Base-by-base conservation (phyloP, 2,113 vertebrate genomes). In the Phoenicopterus ruber region DNA sequence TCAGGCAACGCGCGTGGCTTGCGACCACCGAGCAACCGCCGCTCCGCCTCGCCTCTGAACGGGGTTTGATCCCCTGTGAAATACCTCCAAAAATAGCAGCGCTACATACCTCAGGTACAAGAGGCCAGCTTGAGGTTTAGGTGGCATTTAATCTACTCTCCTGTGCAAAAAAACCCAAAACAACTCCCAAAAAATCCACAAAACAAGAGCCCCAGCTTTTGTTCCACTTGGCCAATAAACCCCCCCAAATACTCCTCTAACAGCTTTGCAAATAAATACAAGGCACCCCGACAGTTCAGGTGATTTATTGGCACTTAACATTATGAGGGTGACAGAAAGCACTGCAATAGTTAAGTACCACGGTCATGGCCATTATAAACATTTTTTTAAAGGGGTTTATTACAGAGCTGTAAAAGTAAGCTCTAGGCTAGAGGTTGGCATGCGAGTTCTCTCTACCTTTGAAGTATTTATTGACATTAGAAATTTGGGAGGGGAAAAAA, bases 281-380 rank as follows among this genome's bases (percentile, higher is more conserved):
- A 59, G 42, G 80, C 84, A 83, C 63, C 40, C 46, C 0, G 13
- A 96, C 85, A 93, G 76, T 38, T 62, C 67, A 82, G 86, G 63
- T 97, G 95, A 97, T 96, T 97, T 96, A 97, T 89, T 90, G 81
- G 88, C 78, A 88, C 87, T 95, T 88, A 85, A 93, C 34, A 17
- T 91, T 83, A 80, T 6, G 62, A 70, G 79, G 80, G 76, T 74
- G 72, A 83, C 38, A 94, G 91, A 96, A 86, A 92, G 73, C 82
- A 63, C 74, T 86, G 91, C 85, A 95, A 91, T 70, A 86, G 93
- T 97, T 95, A 94, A 96, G 79, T 80, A 70, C 76, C 77, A 76
- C 2, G 5, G 93, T 86, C 84, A 93, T 17, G 65, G 91, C 88
- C 90, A 95, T 94, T 94, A 91, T 88, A 96, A 96, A 97, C 95